Base-by-base conservation (phyloP, 2,888 invertebrate species). In the Drosophila lutescens region DNA sequence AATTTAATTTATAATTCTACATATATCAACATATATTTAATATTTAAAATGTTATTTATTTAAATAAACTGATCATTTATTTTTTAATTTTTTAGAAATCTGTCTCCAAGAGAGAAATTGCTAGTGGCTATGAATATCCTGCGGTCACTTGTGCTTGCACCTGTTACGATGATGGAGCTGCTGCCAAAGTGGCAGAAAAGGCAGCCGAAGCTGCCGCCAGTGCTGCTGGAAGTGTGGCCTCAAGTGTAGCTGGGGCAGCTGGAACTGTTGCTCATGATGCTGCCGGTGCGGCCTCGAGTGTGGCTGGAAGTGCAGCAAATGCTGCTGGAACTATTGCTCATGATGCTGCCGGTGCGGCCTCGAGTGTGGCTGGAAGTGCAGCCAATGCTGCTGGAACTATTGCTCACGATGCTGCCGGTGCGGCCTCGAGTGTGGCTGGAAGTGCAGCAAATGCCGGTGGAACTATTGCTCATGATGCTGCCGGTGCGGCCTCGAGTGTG, bases 221-320 rank as follows among this genome's bases (percentile, higher is more conserved):
- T 1, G 36, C 36, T 0, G 44, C 56, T 4, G 15, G 34, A 23
- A 23, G 30, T 26, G 20, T 26, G 1, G 57, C 49, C 2, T n/a
- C n/a, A n/a, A n/a, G n/a, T n/a, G n/a, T n/a, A n/a, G n/a, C n/a
- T n/a, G n/a, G n/a, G n/a, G n/a, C n/a, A n/a, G 44, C 50, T 0
- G 58, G 26, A 26, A 26, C 26, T 26, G 5, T 26, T 2, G 57
- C 49, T 4, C 23, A 36, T 4, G 49, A 55, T 15, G 44, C 50
- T 0, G 58, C 53, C 0, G 50, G 58, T 8, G 36, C 41, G 2
- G 70, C 49, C 1, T 26, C 51, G 1, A 50, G 13, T 7, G 50
- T 12, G 10, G 71, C 57, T n/a, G 53, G 51, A 9, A 50, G 53
- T 26, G 58, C 49, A n/a, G 66, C 62, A 15, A 38, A 30, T 20